These are phyloP conservation scores for Eilema griseolum DNA, from an alignment of 2,888 invertebrate genomes.

Conservation along the genomic window DNA sequence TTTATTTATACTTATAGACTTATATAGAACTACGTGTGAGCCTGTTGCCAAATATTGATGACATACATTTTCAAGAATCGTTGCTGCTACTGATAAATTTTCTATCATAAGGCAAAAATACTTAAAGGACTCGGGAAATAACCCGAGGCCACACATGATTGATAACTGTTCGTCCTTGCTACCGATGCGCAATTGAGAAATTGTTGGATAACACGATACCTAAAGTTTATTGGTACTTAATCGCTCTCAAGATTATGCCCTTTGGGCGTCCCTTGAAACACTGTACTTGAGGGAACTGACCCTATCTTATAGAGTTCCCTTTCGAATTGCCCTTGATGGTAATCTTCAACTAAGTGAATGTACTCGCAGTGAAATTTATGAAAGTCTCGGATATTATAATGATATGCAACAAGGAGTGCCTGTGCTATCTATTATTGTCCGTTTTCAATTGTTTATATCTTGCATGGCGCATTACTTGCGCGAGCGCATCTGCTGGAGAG, in stretches of 20 bases:
- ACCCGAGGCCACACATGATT: background rate
- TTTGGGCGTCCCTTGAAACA: slow-evolving; percentile 36
- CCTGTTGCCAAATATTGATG: background rate
- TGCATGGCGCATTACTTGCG: slow-evolving; percentile 26
- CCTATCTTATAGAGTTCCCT: slow-evolving; percentile 73
- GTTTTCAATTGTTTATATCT: slow-evolving; percentile 47
- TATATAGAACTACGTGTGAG: no score
- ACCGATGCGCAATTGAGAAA: background rate
- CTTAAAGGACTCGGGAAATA: background rate
- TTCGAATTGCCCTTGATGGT: slow-evolving; percentile 77
- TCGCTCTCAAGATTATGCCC: slow-evolving; percentile 35
- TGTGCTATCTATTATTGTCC: slow-evolving; percentile 43
- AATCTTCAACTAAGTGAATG: slow-evolving; percentile 79
- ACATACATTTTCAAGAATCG: background rate
- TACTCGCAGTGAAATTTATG: slow-evolving; percentile 73
- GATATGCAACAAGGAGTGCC: slow-evolving; percentile 55
- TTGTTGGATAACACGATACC: background rate
- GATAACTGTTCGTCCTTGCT: background rate
- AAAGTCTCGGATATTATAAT: slow-evolving; percentile 66
- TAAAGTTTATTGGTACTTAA: no score
- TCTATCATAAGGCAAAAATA: background rate
- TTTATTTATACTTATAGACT: no score
- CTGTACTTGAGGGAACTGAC: slow-evolving; percentile 70
- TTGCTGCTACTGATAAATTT: background rate
- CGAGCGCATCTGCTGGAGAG: slow-evolving; percentile 26